Evolutionary conservation across 2,888 invertebrate genomes (phyloP).

Genomic region (Ypsolopha sequella): DNA sequence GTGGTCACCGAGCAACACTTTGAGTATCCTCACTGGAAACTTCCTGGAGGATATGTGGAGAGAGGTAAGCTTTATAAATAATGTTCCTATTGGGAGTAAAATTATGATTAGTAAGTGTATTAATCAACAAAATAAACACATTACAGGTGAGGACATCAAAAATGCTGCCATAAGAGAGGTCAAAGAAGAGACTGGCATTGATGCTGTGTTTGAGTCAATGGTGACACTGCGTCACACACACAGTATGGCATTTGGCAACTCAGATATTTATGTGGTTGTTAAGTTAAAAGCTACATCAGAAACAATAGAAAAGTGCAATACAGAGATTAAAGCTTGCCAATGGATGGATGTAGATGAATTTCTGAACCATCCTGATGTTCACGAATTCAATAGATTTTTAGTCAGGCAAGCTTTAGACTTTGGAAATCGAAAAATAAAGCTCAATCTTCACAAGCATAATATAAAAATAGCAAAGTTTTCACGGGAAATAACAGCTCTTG

Average conservation of each 20-base stretch:
- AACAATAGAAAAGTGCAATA: conserved; percentile 76
- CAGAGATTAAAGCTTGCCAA: conserved; percentile 81
- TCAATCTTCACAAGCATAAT: conserved; percentile 65
- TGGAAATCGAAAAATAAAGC: conserved; percentile 69
- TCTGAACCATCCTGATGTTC: conserved; percentile 77
- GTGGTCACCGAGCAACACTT: conserved; percentile 83
- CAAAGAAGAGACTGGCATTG: conserved; percentile 89
- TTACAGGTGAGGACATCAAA: conserved; percentile 83
- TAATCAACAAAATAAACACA: background rate
- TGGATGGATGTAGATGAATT: conserved; percentile 89
- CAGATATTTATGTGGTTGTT: conserved; percentile 88
- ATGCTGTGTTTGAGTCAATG: conserved; percentile 80
- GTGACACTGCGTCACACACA: conserved; percentile 85
- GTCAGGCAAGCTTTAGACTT: conserved; percentile 77
- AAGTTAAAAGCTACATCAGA: conserved; percentile 75
- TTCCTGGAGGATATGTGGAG: conserved; percentile 94
- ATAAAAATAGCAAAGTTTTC: conserved; percentile 30
- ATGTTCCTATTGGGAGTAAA: background rate
- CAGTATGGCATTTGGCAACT: conserved; percentile 81
- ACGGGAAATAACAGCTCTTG: conserved; percentile 43
- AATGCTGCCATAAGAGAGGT: conserved; percentile 90
- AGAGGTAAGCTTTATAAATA: conserved; percentile 66
- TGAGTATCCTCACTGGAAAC: conserved; percentile 80
- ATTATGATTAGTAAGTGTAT: background rate
- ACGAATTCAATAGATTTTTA: conserved; percentile 78